Base-by-base conservation (phyloP, 2,797 vertebrate species). In the Botia kubotai region DNA sequence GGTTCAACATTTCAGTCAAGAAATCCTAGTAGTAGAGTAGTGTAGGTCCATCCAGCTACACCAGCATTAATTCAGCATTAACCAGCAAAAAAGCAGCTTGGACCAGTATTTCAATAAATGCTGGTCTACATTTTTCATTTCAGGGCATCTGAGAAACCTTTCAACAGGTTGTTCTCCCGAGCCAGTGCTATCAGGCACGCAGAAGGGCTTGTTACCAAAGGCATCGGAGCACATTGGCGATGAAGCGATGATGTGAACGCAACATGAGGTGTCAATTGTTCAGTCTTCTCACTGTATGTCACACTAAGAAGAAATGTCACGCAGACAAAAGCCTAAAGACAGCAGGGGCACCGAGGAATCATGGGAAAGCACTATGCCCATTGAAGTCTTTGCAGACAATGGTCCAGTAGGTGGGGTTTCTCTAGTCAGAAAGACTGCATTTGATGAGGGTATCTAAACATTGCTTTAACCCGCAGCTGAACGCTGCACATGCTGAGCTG, bases 381-480 rank as follows among this genome's bases (percentile, higher is more conserved):
- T 77, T 83, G 83, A 80, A 79, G 43, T 53, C 52, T 73, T 48
- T 11, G 48, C 62, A 50, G 74, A 68, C 80, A 77, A 43, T 11
- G 10, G 67, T 55, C 14, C 74, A 48, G 57, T 23, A 57, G 50
- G 57, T 48, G 10, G 19, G 29, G 17, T 21, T 70, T 17, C 68
- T 70, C 6, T 14, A 53, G 21, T 36, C 3, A 58, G 46, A 69
- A 72, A 74, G 17, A 48, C 55, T 4, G 12, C 58, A 36, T 73
- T 65, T 77, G 77, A 68, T 74, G 60, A 19, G 19, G 19, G 65
- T 70, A 82, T 82, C 81, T 76, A 83, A 84, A 76, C 72, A 82
- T 75, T 75, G 70, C 80, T 62, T 80, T 82, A 82, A 84, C 79
- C 82, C 36, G 21, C 43, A 23, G 17, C 46, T 58, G 50, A 79